Conservation (phyloP, 2,888 invertebrate species). For the Carpatolechia fugitivella region DNA sequence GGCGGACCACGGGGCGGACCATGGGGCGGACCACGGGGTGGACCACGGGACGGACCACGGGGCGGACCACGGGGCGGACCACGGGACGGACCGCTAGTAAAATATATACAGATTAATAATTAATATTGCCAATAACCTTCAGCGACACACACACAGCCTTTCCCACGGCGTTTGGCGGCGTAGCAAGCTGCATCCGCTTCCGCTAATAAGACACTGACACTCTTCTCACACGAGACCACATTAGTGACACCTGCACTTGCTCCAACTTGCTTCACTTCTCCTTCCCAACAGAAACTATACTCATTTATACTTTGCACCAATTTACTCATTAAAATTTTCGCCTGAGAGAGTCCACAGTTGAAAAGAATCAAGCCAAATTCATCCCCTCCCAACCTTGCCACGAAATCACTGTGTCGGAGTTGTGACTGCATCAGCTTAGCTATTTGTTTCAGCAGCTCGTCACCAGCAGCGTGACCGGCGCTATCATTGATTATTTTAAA, state of each 20-base stretch:
- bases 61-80: no score
- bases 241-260: not conserved
- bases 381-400: conserved; percentile 1
- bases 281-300: not conserved
- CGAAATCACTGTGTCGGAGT: not conserved
- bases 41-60: no score
- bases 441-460: not conserved
- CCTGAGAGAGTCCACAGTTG: not conserved
- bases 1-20: no score
- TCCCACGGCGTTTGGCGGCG: not conserved
- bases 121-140: not conserved
- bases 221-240: not conserved
- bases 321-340: not conserved
- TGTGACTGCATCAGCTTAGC: not conserved
- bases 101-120: not conserved
- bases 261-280: not conserved
- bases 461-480: not conserved
- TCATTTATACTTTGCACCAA: not conserved
- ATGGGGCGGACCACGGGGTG: no score
- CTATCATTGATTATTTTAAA: not conserved
- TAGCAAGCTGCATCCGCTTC: not conserved
- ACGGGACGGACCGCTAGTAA: no score
- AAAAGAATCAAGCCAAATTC: not conserved
- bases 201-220: not conserved
- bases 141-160: not conserved